A percentile compares a stretch with the other conserved stretches of the same genome.
Evolutionary conservation across 2,888 invertebrate species (phyloP).

Genomic region (Aphodius sticticus): DNA sequence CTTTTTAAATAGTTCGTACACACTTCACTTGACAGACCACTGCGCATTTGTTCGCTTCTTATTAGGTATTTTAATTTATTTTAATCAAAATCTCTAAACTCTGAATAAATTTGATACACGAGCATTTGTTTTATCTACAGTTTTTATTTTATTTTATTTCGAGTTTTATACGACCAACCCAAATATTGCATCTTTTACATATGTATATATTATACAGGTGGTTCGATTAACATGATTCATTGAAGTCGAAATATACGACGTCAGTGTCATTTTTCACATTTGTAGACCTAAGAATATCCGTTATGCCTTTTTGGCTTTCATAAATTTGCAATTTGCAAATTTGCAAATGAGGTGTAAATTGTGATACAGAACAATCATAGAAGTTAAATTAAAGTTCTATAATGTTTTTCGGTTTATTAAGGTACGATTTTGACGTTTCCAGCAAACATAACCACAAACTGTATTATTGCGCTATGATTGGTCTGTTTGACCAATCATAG

Average conservation of each 20-base stretch:
- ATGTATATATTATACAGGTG: neutral
- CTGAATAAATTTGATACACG: neutral
- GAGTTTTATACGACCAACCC: neutral
- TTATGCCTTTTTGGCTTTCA: too few species aligned
- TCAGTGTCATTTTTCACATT: too few species aligned
- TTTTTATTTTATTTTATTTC: neutral
- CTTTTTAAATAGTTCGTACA: neutral
- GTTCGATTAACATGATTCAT: neutral
- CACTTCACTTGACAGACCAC: neutral
- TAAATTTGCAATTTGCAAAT: too few species aligned
- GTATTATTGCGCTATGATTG: too few species aligned
- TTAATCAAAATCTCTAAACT: neutral
- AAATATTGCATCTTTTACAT: constrained; percentile 4
- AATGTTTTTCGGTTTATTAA: too few species aligned
- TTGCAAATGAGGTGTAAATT: too few species aligned
- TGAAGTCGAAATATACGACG: neutral
- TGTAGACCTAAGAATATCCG: too few species aligned
- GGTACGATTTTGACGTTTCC: too few species aligned
- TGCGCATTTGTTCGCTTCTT: neutral
- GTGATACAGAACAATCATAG: too few species aligned
- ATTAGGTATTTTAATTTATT: neutral
- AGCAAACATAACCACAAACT: too few species aligned
- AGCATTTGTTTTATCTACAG: neutral
- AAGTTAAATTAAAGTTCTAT: too few species aligned
- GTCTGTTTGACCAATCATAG: too few species aligned